Evolutionary conservation across 2,113 vertebrate genomes (phyloP).

Genomic region (Xenopus laevis): DNA sequence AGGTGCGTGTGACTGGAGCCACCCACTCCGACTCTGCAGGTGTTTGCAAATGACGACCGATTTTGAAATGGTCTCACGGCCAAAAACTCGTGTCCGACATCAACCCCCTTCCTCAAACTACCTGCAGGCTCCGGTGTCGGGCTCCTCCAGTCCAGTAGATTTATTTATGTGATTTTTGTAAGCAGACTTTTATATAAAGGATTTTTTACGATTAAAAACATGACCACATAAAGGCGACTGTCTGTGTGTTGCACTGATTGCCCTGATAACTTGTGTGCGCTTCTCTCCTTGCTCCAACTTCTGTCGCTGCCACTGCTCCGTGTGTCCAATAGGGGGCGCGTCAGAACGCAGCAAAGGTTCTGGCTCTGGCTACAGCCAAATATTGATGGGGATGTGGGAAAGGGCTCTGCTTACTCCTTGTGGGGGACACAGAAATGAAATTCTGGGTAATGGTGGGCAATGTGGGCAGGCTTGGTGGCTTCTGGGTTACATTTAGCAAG

Average conservation of each 20-base stretch:
- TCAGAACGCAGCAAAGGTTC: constrained; percentile 4
- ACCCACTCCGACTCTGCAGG: background rate
- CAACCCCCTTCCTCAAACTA: background rate
- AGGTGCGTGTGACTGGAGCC: background rate
- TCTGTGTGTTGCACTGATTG: no score
- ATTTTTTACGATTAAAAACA: constrained; percentile 35
- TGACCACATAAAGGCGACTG: background rate
- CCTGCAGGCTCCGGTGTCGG: background rate
- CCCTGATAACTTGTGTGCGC: background rate
- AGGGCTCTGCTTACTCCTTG: background rate
- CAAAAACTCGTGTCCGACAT: constrained; percentile 30
- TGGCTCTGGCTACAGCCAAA: background rate
- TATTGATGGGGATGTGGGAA: background rate
- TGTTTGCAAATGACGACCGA: constrained; percentile 34
- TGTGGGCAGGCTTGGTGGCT: background rate
- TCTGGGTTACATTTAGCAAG: background rate
- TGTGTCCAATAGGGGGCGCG: constrained; percentile 24
- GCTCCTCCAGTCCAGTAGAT: background rate
- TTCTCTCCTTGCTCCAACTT: background rate
- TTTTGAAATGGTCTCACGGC: constrained; percentile 31
- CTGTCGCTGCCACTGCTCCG: background rate
- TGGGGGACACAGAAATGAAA: background rate
- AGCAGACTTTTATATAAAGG: constrained; percentile 40
- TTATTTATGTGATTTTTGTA: constrained; percentile 43
- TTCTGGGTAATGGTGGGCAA: background rate